These are phyloP conservation scores for Drosophila neonasuta DNA, from an alignment of 2,888 invertebrate species.

Conservation along the genomic window DNA sequence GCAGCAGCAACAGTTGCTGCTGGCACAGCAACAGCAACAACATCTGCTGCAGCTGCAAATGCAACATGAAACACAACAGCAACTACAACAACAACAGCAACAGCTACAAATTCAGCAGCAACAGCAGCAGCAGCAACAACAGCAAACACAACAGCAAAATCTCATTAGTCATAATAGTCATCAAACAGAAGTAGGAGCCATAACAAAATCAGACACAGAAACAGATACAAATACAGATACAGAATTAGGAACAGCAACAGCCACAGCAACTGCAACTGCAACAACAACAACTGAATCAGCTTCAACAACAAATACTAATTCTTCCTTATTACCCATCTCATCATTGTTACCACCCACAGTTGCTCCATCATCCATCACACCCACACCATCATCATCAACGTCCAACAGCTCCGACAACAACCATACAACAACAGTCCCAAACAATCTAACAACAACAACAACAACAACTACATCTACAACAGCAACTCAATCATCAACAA, in stretches of 20 bases:
- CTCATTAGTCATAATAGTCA: constrained; percentile 59
- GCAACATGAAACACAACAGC: constrained; percentile 36
- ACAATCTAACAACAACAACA: constrained; percentile 48
- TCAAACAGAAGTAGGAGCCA: constrained; percentile 42
- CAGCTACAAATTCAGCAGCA: constrained; percentile 38
- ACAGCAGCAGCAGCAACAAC: constrained; percentile 35
- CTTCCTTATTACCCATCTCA: constrained; percentile 71
- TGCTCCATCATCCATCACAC: constrained; percentile 67
- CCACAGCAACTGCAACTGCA: constrained; percentile 30
- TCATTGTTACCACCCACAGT: constrained; percentile 73
- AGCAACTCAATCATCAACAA: constrained; percentile 30
- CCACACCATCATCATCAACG: constrained; percentile 55
- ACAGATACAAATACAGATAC: constrained; percentile 20
- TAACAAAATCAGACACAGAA: constrained; percentile 20
- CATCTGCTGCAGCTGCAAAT: constrained; percentile 51
- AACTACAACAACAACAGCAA: constrained; percentile 34
- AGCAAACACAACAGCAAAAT: constrained; percentile 44
- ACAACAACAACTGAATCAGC: constrained; percentile 15
- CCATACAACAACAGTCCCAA: constrained; percentile 43
- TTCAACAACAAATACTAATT: constrained; percentile 64
- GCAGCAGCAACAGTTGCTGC: constrained; percentile 48
- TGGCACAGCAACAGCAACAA: constrained; percentile 56
- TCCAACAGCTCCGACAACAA: constrained; percentile 42
- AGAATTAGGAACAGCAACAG: constrained; percentile 28
- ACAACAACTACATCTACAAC: constrained; percentile 43